Percentiles rank a stretch among this genome's conserved stretches.
Evolutionary conservation across 2,797 vertebrate genomes (phyloP).

Genomic region (Meda fulgida): DNA sequence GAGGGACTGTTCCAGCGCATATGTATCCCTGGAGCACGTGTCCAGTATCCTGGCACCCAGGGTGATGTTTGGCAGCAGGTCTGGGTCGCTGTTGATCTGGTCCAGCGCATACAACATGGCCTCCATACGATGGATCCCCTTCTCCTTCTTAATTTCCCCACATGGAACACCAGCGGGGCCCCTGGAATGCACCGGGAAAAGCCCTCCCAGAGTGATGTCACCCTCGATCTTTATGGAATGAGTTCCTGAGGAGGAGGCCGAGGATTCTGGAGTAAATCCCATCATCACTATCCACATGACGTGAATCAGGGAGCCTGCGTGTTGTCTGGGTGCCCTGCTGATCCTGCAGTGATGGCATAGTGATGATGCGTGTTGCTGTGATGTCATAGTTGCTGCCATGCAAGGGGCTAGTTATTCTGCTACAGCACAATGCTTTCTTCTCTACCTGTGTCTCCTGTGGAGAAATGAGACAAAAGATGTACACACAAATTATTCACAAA

Average conservation of each 20-base stretch:
- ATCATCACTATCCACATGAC: slow-evolving; percentile 69
- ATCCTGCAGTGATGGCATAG: slow-evolving; percentile 53
- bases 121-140: slow-evolving; percentile 92
- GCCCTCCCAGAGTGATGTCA: slow-evolving; percentile 88
- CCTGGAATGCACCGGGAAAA: slow-evolving; percentile 89
- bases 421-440: slow-evolving; percentile 67
- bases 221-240: slow-evolving; percentile 90
- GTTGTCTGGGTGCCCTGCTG: slow-evolving; percentile 37
- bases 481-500: neutral
- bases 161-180: slow-evolving; percentile 86
- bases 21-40: slow-evolving; percentile 91
- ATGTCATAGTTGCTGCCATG: slow-evolving; percentile 72
- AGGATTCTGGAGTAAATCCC: slow-evolving; percentile 49
- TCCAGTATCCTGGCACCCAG: slow-evolving; percentile 90
- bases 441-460: slow-evolving; percentile 71
- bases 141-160: slow-evolving; percentile 89
- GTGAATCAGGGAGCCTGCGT: slow-evolving; percentile 53
- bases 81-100: slow-evolving; percentile 89
- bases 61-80: slow-evolving; percentile 88
- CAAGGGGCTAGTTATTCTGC: slow-evolving; percentile 56
- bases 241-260: slow-evolving; percentile 66
- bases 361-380: slow-evolving; percentile 59
- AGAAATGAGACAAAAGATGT: neutral
- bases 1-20: slow-evolving; percentile 90
- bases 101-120: slow-evolving; percentile 95